These are phyloP conservation scores for Strix uralensis DNA, from an alignment of 2,113 vertebrate genomes.

Conservation along the genomic window DNA sequence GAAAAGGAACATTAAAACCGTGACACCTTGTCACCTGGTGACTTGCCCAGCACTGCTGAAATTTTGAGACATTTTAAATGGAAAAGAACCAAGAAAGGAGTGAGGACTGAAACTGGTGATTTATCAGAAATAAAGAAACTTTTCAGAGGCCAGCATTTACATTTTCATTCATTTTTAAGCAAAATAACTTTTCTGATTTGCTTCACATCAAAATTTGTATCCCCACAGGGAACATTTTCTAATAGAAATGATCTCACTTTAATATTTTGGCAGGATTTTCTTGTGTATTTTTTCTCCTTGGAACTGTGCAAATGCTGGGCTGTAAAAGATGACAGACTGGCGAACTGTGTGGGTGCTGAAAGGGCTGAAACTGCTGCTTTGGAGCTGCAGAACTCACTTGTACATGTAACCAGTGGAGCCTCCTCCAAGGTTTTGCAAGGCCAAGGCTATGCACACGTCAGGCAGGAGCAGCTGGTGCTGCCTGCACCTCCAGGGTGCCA, in stretches of 20 bases:
- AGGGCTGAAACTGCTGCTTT: not conserved
- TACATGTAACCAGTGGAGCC: not conserved
- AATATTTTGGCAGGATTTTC: constrained; percentile 21
- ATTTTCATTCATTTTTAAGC: constrained; percentile 3
- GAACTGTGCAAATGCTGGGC: not conserved
- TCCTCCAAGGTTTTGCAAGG: not conserved
- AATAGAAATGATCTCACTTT: constrained; percentile 4
- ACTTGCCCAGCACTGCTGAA: not conserved
- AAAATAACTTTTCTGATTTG: constrained; percentile 4
- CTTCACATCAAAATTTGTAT: not conserved
- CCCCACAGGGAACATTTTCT: not conserved
- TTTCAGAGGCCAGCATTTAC: not conserved
- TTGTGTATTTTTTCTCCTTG: not conserved
- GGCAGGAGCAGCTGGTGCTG: not conserved
- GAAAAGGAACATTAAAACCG: not conserved
- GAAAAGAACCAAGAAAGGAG: not conserved
- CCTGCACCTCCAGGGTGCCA: not conserved
- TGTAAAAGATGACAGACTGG: not conserved
- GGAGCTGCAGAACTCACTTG: not conserved
- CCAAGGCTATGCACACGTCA: not conserved
- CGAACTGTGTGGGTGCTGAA: not conserved
- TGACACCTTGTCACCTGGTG: not conserved
- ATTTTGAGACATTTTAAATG: not conserved
- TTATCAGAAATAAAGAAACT: not conserved
- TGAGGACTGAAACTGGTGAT: fast-evolving